Base-by-base conservation (phyloP, 2,888 invertebrate species). In the Biston betularia region DNA sequence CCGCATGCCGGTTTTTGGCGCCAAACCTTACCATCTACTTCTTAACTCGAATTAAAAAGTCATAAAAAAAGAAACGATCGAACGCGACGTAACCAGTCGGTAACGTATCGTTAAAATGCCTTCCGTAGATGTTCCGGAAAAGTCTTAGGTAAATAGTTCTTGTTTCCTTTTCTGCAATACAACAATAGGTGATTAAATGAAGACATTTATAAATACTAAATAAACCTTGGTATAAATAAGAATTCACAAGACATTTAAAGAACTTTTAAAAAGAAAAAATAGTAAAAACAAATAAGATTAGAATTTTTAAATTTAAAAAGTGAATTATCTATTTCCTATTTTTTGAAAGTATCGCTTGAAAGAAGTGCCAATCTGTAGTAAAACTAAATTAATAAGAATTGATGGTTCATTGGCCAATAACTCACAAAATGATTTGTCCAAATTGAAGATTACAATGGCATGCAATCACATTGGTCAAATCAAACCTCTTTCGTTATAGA, bases 1-100 rank as follows among this genome's bases (percentile, higher is more conserved):
- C 77, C 79, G 86, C 55, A 24, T 34, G 65, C 63, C 63, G 67
- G 69, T 87, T 90, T n/a, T 90, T 92, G 89, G 90, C 90, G 92
- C 89, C 90, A 87, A 83, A 64, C 50, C 68, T 63, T 74, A 49
- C 62, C 44, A 57, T 44, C 59, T 57, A 63, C 57, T 61, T 63
- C 53, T 45, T 6, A 65, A 65, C 60, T 69, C 53, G 68, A 69
- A 70, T 70, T 63, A 70, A 69, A 63, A 73, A 63, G 49, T 65
- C 61, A 68, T 66, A 71, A 71, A 66, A 67, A 68, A 68, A 62
- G 60, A 68, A 68, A 64, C 65, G 56, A 63, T 68, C 61, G 67
- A 68, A 64, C 66, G 58, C 63, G 15, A 33, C 9, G 58, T 48
- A 24, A 46, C 57, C 12, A 9, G 24, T 24, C 6, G 12, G 40